These are phyloP conservation scores for Hemibagrus guttatus DNA, from an alignment of 2,797 vertebrate genomes.

Conservation along the genomic window DNA sequence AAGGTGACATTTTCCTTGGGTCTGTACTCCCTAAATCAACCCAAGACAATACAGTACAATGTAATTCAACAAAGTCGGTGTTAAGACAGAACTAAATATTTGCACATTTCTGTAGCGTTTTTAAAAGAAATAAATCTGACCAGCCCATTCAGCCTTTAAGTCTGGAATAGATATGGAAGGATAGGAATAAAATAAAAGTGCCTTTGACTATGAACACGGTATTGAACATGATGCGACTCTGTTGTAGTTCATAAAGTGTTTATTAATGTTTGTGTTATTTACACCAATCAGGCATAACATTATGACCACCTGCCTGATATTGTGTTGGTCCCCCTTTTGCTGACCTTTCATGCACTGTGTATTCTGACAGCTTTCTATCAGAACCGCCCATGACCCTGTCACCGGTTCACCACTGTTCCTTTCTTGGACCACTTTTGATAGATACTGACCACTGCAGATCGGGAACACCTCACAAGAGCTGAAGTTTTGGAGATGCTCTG, in stretches of 20 bases:
- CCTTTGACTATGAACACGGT: not conserved
- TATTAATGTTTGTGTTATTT: not conserved
- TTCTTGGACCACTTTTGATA: too few species aligned
- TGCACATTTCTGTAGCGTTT: not conserved
- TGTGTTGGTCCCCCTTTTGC: too few species aligned
- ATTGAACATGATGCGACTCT: not conserved
- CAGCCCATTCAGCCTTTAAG: not conserved
- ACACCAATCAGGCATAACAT: too few species aligned
- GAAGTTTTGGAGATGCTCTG: too few species aligned
- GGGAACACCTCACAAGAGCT: too few species aligned
- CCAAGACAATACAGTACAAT: not conserved
- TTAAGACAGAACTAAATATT: not conserved
- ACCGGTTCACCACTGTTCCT: too few species aligned
- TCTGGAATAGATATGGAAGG: not conserved
- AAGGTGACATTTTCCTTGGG: conserved; percentile 76
- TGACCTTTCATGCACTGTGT: too few species aligned
- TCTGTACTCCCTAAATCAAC: conserved; percentile 74
- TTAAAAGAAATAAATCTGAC: not conserved
- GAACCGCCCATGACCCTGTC: too few species aligned
- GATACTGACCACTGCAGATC: too few species aligned
- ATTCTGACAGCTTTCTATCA: too few species aligned
- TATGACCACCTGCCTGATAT: too few species aligned
- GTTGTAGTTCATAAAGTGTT: not conserved
- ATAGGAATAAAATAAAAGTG: not conserved
- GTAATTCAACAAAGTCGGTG: not conserved